These are phyloP conservation scores for Dendroctonus ponderosae DNA, from an alignment of 1,140 invertebrate species.

Conservation along the genomic window DNA sequence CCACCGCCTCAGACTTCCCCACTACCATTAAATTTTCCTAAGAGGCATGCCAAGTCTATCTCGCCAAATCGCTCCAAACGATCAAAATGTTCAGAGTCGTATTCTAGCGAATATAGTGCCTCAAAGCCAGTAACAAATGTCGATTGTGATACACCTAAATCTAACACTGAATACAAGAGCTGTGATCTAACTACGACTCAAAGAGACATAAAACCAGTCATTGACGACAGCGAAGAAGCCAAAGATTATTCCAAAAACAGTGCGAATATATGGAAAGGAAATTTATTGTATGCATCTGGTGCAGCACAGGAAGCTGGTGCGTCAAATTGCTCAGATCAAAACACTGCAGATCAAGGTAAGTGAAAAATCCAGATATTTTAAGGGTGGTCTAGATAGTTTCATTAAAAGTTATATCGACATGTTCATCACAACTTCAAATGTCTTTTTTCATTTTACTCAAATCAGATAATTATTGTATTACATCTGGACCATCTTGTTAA, in stretches of 20 bases:
- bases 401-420: too few species aligned
- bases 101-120: conserved; percentile 8
- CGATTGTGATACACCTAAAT: conserved; percentile 22
- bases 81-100: conserved; percentile 18
- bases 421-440: too few species aligned
- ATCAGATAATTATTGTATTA: too few species aligned
- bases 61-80: conserved; percentile 10
- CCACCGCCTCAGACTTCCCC: conserved; percentile 27
- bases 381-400: neutral
- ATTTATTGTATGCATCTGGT: neutral
- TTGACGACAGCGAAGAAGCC: conserved; percentile 27
- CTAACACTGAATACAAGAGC: conserved; percentile 24
- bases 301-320: neutral
- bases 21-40: conserved; percentile 25
- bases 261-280: conserved; percentile 13
- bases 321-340: neutral
- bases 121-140: conserved; percentile 11
- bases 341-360: conserved; percentile 27
- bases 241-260: conserved; percentile 31
- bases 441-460: too few species aligned
- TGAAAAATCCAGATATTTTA: neutral
- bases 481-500: too few species aligned
- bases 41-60: conserved; percentile 26
- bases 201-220: conserved; percentile 4
- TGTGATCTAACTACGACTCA: conserved; percentile 31